Evolutionary conservation across 1,140 invertebrate genomes (phyloP).

Genomic region (Drosophila ironensis): DNA sequence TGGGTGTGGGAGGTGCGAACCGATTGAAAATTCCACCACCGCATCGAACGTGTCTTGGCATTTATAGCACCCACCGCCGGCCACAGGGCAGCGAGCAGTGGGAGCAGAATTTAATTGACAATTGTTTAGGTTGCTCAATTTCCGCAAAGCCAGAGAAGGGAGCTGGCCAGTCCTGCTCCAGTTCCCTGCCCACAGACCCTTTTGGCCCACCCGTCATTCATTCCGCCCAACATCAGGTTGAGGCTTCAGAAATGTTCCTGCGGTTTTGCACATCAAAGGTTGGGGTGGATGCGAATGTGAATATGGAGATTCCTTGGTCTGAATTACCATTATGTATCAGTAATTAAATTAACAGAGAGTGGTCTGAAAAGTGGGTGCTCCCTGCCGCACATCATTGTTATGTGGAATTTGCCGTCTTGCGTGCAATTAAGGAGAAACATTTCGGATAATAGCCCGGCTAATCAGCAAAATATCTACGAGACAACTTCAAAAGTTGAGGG

Average conservation of each 20-base stretch:
- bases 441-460: background rate
- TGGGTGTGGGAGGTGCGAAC: constrained; percentile 4
- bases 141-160: background rate
- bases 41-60: constrained; percentile 42
- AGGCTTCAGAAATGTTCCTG: constrained; percentile 31
- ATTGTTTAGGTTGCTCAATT: constrained; percentile 55
- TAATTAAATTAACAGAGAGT: constrained; percentile 44
- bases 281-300: background rate
- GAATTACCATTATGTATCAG: constrained; percentile 36
- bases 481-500: no score
- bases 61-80: constrained; percentile 8
- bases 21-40: constrained; percentile 32
- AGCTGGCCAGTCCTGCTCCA: constrained; percentile 4
- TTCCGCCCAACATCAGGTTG: background rate
- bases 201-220: no score
- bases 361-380: background rate
- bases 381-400: background rate
- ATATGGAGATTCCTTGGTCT: background rate
- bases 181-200: constrained; percentile 1
- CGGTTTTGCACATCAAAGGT: constrained; percentile 21
- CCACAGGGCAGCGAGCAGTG: no score
- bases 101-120: constrained; percentile 58
- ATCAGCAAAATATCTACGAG: no score
- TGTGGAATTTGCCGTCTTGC: background rate
- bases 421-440: constrained; percentile 1